These are phyloP conservation scores for Nycticebus coucang DNA, from an alignment of 2,113 vertebrate genomes.

Conservation along the genomic window DNA sequence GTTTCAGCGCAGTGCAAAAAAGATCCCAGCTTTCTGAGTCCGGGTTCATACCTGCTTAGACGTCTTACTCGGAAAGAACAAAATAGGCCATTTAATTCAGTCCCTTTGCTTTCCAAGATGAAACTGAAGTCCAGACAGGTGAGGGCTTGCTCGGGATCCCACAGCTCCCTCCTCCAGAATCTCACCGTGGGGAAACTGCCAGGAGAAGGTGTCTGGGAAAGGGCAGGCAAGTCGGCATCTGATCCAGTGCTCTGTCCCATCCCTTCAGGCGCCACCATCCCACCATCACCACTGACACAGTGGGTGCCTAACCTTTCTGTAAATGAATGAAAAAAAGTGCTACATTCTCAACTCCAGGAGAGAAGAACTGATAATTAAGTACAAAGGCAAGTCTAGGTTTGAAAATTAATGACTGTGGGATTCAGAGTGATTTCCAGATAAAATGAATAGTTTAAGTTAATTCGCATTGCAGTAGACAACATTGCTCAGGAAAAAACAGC, in stretches of 20 bases:
- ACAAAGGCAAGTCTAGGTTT: conserved; percentile 63
- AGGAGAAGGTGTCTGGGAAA: background rate
- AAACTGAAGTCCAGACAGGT: background rate
- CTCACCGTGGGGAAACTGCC: background rate
- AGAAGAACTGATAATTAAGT: conserved; percentile 23
- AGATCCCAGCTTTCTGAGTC: background rate
- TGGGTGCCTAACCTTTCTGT: background rate
- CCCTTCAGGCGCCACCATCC: background rate
- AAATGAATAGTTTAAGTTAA: conserved; percentile 49
- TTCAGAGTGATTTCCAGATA: conserved; percentile 60
- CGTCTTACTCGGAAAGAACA: background rate
- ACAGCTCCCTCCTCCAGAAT: background rate
- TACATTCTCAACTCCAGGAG: background rate
- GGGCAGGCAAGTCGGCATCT: no score
- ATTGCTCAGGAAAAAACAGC: conserved; percentile 21
- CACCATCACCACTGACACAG: fast-evolving
- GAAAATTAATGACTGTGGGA: conserved; percentile 59
- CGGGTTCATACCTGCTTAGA: background rate
- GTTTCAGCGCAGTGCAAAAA: background rate
- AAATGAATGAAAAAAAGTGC: background rate
- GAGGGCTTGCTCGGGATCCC: background rate
- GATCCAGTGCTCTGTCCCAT: fast-evolving
- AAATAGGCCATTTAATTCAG: background rate
- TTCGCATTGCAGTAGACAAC: background rate
- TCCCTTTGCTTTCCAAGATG: background rate